phyloP scores from a whole-genome alignment of 2,113 vertebrate genomes.

The Phocoena sinus region DNA sequence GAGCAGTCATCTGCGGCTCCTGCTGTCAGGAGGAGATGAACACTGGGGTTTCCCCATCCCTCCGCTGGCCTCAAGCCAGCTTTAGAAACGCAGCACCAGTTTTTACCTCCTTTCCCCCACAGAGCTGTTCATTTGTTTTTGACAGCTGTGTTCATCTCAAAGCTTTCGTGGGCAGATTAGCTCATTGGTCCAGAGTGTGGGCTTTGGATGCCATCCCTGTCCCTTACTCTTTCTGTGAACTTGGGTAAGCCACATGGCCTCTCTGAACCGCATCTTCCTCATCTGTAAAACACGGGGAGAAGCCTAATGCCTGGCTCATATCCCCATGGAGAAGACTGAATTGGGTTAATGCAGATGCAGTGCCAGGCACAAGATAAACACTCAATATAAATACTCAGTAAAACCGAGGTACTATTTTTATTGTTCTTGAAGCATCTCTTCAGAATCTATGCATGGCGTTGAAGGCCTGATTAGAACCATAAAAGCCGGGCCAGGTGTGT shows the following conservation, averaged over 20 bases:
- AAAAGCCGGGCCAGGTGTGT: slow-evolving; percentile 7
- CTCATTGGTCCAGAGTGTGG: background rate
- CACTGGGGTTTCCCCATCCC: background rate
- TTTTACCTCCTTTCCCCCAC: background rate
- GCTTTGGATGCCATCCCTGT: background rate
- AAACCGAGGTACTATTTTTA: background rate
- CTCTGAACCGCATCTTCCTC: background rate
- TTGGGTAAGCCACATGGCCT: background rate
- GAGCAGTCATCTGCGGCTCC: background rate
- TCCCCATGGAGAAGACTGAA: background rate
- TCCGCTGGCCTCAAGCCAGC: background rate
- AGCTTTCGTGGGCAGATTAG: background rate
- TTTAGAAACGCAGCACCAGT: background rate
- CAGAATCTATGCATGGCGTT: background rate
- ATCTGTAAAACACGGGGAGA: background rate
- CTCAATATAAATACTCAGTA: background rate
- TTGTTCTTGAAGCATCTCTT: slow-evolving; percentile 31
- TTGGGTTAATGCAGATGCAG: background rate
- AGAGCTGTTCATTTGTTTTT: background rate
- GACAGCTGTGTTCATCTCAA: background rate
- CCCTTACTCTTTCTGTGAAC: background rate
- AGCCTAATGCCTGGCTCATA: background rate
- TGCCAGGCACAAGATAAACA: background rate
- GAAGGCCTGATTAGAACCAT: background rate
- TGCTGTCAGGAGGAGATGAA: background rate